Evolutionary conservation across 2,888 invertebrate genomes (phyloP).

Genomic region (Psylliodes chrysocephalus): DNA sequence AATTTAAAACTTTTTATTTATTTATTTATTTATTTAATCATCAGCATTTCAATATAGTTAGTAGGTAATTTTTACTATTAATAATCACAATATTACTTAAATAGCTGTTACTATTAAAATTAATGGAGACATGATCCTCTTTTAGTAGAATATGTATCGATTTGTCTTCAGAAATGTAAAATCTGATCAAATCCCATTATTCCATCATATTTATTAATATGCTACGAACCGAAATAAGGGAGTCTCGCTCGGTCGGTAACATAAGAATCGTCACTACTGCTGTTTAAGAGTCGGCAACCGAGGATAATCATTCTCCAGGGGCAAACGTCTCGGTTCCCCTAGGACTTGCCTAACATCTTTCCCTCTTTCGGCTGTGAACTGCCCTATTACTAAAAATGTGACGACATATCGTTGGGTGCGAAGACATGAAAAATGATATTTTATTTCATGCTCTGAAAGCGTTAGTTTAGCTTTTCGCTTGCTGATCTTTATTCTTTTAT

Average conservation of each 20-base stretch:
- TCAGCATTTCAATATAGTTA: no score
- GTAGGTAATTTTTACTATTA: no score
- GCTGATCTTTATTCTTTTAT: no score
- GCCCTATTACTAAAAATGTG: slow-evolving; percentile 3
- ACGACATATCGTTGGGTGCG: slow-evolving; percentile 7
- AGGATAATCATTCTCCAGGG: slow-evolving; percentile 23
- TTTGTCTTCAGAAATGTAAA: no score
- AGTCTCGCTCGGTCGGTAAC: neutral
- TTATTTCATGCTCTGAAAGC: neutral
- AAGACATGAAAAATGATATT: slow-evolving; percentile 4
- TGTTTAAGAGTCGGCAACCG: slow-evolving; percentile 18
- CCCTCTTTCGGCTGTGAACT: slow-evolving; percentile 2
- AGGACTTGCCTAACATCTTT: neutral
- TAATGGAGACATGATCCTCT: no score
- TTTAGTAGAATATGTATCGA: no score
- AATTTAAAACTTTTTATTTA: no score
- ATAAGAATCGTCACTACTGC: slow-evolving; percentile 1
- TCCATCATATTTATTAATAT: neutral
- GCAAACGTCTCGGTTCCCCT: slow-evolving; percentile 1
- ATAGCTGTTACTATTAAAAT: no score
- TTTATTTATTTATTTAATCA: no score
- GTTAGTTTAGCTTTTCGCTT: neutral
- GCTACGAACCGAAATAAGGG: neutral
- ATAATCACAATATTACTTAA: no score
- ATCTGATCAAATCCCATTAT: neutral